A percentile compares a stretch with the other conserved stretches of the same genome.
These are phyloP conservation scores for Cyprinodon variegatus DNA, from an alignment of 2,113 vertebrate species.

Conservation along the genomic window DNA sequence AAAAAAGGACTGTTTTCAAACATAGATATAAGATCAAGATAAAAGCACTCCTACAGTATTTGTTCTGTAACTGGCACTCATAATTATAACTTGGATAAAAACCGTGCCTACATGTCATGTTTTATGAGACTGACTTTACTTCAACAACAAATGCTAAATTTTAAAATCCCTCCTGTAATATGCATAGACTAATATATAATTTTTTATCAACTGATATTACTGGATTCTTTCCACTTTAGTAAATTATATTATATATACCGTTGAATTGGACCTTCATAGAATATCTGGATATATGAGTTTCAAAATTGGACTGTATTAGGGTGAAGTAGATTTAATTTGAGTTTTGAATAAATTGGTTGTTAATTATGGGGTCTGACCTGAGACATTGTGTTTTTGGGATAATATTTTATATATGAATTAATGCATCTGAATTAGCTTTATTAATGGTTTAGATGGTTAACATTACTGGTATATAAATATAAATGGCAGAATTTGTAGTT, in stretches of 20 bases:
- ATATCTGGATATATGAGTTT: too few species aligned
- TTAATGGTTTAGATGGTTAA: slow-evolving; percentile 24
- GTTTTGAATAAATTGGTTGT: too few species aligned
- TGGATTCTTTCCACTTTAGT: not conserved
- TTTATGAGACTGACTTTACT: not conserved
- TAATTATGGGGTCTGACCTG: too few species aligned
- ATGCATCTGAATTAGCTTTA: not conserved
- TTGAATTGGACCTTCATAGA: too few species aligned
- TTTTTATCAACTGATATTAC: not conserved
- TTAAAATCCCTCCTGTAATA: too few species aligned
- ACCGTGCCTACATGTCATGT: not conserved
- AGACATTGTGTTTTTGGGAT: too few species aligned
- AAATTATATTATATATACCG: too few species aligned
- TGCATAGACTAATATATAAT: too few species aligned
- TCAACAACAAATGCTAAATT: not conserved
- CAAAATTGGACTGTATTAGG: too few species aligned
- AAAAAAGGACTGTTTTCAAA: not conserved
- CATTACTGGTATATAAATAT: too few species aligned
- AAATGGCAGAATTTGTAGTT: not conserved
- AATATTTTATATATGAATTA: too few species aligned
- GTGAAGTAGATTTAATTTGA: too few species aligned
- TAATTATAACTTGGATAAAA: not conserved
- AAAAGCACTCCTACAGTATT: not conserved
- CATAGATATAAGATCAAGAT: not conserved
- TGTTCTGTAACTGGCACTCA: not conserved